Evolutionary conservation across 2,888 invertebrate species (phyloP).

Genomic region (Cryptocheilus praepositus): DNA sequence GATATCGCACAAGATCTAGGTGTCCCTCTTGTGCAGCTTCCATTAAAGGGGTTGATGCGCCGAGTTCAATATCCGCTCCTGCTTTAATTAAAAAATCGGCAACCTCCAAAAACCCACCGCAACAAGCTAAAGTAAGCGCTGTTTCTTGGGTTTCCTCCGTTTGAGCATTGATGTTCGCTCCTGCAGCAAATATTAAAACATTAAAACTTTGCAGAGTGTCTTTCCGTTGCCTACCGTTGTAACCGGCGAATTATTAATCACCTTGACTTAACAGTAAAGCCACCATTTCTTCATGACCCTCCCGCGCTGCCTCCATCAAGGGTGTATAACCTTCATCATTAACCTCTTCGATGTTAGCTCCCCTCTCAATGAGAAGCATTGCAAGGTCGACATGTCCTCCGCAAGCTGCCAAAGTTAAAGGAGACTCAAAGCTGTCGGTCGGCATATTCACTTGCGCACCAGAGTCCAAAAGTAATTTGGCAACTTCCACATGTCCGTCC

Average conservation of each 20-base stretch:
- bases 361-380: constrained; percentile 94
- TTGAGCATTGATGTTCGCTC: constrained; percentile 97
- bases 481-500: constrained; percentile 99
- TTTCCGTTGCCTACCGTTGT: neutral
- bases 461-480: constrained; percentile 93
- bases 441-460: constrained; percentile 99
- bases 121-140: constrained; percentile 94
- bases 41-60: constrained; percentile 97
- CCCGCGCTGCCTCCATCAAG: constrained; percentile 98
- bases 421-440: constrained; percentile 99
- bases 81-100: constrained; percentile 96
- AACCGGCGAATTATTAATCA: constrained; percentile 56
- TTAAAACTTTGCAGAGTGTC: neutral
- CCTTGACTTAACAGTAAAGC: constrained; percentile 93
- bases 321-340: constrained; percentile 99
- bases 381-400: constrained; percentile 99
- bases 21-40: constrained; percentile 99
- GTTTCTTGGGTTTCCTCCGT: constrained; percentile 99
- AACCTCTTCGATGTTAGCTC: constrained; percentile 99
- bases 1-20: constrained; percentile 91
- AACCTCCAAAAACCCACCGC: constrained; percentile 96
- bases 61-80: constrained; percentile 95
- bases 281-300: constrained; percentile 99
- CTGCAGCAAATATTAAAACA: constrained; percentile 62
- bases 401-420: constrained; percentile 97